Conservation (phyloP, 2,113 vertebrate species). For the Acrocephalus arundinaceus region DNA sequence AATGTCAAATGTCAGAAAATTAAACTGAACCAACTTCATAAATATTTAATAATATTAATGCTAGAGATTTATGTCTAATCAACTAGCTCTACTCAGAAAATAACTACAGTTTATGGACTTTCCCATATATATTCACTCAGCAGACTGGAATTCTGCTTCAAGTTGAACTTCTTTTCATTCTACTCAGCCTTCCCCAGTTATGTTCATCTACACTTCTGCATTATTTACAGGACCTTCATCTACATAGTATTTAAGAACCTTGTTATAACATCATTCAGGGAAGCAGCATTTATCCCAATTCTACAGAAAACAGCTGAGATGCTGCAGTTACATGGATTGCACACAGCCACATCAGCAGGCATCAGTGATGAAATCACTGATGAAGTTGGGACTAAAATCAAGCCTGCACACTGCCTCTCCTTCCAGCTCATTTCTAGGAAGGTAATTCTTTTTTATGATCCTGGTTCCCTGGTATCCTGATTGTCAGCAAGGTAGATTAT, state of each 20-base stretch:
- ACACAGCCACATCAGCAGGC: background rate
- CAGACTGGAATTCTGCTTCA: background rate
- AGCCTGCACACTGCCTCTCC: background rate
- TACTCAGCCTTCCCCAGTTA: background rate
- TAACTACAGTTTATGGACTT: background rate
- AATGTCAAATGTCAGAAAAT: background rate
- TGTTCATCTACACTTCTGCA: background rate
- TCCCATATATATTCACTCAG: background rate
- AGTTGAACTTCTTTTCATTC: background rate
- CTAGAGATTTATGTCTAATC: background rate
- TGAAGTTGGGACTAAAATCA: background rate
- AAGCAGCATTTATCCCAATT: background rate
- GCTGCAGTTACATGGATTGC: background rate
- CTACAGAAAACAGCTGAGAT: background rate
- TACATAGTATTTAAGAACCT: background rate
- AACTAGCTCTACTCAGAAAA: background rate
- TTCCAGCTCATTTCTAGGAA: background rate
- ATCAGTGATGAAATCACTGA: background rate
- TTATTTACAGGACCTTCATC: slow-evolving; percentile 23
- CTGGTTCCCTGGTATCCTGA: background rate
- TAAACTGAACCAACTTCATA: background rate
- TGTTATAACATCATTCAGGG: background rate
- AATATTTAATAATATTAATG: slow-evolving; percentile 5
- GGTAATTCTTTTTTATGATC: background rate
- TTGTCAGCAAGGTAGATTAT: background rate